Percentiles rank a stretch among this genome's conserved stretches.
Evolutionary conservation across 1,140 invertebrate genomes (phyloP).

Genomic region (Eriocheir sinensis): DNA sequence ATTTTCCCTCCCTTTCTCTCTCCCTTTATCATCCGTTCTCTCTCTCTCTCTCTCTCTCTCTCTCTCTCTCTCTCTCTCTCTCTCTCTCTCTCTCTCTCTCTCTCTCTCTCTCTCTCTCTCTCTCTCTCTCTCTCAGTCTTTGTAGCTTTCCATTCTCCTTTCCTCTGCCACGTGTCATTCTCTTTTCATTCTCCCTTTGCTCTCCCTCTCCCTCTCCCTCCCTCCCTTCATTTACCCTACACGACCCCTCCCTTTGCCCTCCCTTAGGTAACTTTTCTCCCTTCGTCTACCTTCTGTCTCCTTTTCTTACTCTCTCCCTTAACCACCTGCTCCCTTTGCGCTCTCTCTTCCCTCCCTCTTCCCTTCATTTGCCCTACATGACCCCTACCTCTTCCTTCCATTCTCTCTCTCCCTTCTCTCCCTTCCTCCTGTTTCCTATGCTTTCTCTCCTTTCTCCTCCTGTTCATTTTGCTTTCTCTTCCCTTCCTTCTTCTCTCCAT

Average conservation of each 20-base stretch:
- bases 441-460: constrained; percentile 29
- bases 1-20: background rate
- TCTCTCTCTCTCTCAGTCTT: too few species aligned
- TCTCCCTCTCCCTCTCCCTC: background rate
- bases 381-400: constrained; percentile 35
- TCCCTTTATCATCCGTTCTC: background rate
- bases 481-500: too few species aligned
- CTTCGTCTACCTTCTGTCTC: background rate
- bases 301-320: background rate
- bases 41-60: background rate
- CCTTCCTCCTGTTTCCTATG: background rate
- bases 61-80: background rate
- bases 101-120: background rate
- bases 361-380: background rate
- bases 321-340: background rate
- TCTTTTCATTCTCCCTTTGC: background rate
- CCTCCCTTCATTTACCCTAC: background rate
- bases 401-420: constrained; percentile 42
- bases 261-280: too few species aligned
- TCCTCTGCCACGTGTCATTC: too few species aligned
- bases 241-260: too few species aligned
- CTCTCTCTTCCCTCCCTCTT: constrained; percentile 34
- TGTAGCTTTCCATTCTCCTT: too few species aligned
- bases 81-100: background rate
- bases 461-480: too few species aligned